Evolutionary conservation across 1,140 invertebrate species (phyloP).

Genomic region (Megathymus violae): DNA sequence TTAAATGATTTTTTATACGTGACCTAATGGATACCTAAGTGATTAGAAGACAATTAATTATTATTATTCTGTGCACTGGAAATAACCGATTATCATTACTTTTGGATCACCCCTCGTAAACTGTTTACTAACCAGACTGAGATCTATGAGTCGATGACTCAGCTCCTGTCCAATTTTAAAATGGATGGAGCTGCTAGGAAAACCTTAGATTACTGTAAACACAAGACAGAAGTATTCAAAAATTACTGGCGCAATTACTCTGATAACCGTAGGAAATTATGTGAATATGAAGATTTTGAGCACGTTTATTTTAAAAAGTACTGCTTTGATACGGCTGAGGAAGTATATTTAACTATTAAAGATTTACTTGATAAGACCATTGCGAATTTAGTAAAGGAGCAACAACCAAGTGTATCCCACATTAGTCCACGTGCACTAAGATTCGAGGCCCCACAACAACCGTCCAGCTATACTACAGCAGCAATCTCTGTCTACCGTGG

Average conservation of each 20-base stretch:
- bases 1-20: too few species aligned
- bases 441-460: neutral
- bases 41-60: too few species aligned
- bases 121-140: conserved; percentile 30
- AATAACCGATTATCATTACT: too few species aligned
- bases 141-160: conserved; percentile 15
- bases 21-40: too few species aligned
- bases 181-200: too few species aligned
- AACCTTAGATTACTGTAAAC: conserved; percentile 36
- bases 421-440: neutral
- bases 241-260: conserved; percentile 19
- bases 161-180: conserved; percentile 36
- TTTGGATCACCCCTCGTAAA: too few species aligned
- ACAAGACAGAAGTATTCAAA: conserved; percentile 9
- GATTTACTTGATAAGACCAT: too few species aligned
- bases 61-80: too few species aligned
- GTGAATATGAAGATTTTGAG: neutral
- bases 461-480: conserved; percentile 9
- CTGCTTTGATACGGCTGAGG: conserved; percentile 14
- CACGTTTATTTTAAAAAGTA: conserved; percentile 25
- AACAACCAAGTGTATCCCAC: neutral
- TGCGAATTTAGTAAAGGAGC: too few species aligned
- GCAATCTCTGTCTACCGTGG: too few species aligned
- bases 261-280: conserved; percentile 5
- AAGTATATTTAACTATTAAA: conserved; percentile 26